Evolutionary conservation across 2,797 vertebrate genomes (phyloP).

Genomic region (Discoglossus pictus): DNA sequence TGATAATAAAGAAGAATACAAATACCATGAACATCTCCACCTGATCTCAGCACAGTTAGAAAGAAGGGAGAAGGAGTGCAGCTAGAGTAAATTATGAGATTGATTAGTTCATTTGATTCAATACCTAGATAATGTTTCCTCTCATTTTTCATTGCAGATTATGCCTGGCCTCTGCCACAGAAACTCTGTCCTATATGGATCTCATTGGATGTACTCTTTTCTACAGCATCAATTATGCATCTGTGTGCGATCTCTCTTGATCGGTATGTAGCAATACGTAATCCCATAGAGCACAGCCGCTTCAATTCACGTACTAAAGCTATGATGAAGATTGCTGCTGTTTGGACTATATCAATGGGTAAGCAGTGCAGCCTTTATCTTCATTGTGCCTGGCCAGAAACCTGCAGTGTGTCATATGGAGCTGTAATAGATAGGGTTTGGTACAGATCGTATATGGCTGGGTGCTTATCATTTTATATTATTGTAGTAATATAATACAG

Average conservation of each 20-base stretch:
- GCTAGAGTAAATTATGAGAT: neutral
- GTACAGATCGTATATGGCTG: too few species aligned
- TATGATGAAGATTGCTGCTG: conserved; percentile 97
- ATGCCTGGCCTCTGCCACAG: conserved; percentile 91
- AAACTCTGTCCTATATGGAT: conserved; percentile 97
- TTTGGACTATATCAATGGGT: conserved; percentile 98
- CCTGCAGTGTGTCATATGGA: too few species aligned
- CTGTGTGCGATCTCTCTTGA: conserved; percentile 98
- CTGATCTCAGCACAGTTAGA: neutral
- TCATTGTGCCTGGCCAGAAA: too few species aligned
- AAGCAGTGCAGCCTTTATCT: too few species aligned
- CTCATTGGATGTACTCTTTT: conserved; percentile 97
- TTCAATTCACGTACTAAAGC: conserved; percentile 99
- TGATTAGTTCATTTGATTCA: neutral
- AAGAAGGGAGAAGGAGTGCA: neutral
- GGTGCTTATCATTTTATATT: too few species aligned
- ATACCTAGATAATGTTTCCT: conserved; percentile 39
- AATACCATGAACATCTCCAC: too few species aligned
- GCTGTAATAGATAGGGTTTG: too few species aligned
- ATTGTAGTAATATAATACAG: too few species aligned
- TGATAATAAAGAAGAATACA: too few species aligned
- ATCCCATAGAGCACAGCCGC: conserved; percentile 98
- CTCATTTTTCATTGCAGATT: conserved; percentile 79
- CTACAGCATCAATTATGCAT: conserved; percentile 98
- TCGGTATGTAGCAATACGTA: conserved; percentile 96